These are phyloP conservation scores for Hyperoplus immaculatus DNA, from an alignment of 2,797 vertebrate genomes.

Conservation along the genomic window DNA sequence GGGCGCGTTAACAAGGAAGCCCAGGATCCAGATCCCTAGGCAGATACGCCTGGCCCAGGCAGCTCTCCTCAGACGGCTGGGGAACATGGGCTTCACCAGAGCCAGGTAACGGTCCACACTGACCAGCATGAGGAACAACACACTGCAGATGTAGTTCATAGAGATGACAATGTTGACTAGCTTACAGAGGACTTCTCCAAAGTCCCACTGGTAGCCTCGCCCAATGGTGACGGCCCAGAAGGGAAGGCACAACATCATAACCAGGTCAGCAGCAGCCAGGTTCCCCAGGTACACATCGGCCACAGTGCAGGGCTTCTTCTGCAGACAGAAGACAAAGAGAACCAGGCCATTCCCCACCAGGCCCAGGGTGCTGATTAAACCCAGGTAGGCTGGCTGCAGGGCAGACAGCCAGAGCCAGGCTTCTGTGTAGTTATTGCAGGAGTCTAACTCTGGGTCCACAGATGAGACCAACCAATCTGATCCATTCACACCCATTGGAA, in stretches of 20 bases:
- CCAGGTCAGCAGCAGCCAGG: conserved; percentile 88
- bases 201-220: conserved; percentile 86
- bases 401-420: conserved; percentile 80
- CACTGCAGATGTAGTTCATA: conserved; percentile 89
- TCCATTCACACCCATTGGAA: conserved; percentile 62
- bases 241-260: conserved; percentile 87
- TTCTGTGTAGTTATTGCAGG: conserved; percentile 47
- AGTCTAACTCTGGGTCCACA: conserved; percentile 20
- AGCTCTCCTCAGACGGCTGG: conserved; percentile 80
- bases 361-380: conserved; percentile 85
- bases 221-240: conserved; percentile 90
- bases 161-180: conserved; percentile 80
- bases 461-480: conserved; percentile 24
- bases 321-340: conserved; percentile 87
- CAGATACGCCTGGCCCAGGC: conserved; percentile 87
- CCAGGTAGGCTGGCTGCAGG: conserved; percentile 86
- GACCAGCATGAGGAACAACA: conserved; percentile 89
- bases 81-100: conserved; percentile 89
- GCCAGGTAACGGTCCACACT: conserved; percentile 92
- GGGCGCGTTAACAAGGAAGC: conserved; percentile 85
- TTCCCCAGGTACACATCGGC: conserved; percentile 92
- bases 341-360: conserved; percentile 88
- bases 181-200: conserved; percentile 88
- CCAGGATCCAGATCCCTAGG: conserved; percentile 85
- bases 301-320: conserved; percentile 87